Percentiles rank a stretch among this genome's conserved stretches.
Conservation (phyloP, 2,797 vertebrate species). For the Xenops minutus region DNA sequence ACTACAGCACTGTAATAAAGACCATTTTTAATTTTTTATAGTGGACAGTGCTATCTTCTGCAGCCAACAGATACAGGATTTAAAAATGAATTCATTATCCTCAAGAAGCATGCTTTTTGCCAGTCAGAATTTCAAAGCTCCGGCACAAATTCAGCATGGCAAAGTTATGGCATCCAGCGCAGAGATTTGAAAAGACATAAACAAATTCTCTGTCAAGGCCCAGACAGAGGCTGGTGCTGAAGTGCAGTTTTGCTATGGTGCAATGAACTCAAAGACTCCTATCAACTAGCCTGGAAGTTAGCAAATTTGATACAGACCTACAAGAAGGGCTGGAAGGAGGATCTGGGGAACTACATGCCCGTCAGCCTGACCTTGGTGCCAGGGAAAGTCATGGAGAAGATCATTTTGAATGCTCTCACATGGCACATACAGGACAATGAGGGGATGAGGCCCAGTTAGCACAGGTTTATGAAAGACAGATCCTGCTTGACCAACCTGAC, state of each 20-base stretch:
- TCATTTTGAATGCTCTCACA: background rate
- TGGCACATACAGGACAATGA: background rate
- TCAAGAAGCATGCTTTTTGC: background rate
- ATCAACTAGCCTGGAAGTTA: background rate
- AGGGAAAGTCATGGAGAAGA: too few species aligned
- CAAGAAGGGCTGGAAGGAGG: background rate
- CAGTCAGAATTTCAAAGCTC: background rate
- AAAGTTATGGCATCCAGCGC: background rate
- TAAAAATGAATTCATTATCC: rapidly evolving
- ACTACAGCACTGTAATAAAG: background rate
- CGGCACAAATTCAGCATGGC: background rate
- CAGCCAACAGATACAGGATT: background rate
- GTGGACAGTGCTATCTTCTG: background rate
- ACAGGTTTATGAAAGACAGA: background rate
- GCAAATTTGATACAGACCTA: background rate
- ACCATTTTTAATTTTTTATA: background rate
- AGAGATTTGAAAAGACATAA: background rate
- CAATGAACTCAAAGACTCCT: rapidly evolving
- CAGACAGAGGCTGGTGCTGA: background rate
- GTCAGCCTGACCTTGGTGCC: background rate
- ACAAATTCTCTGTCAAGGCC: background rate
- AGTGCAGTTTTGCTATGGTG: background rate
- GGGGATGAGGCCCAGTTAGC: background rate
- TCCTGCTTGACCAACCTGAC: background rate
- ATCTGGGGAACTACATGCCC: background rate